phyloP scores from a whole-genome alignment of 2,888 invertebrate species.

The Dasypolia templi region DNA sequence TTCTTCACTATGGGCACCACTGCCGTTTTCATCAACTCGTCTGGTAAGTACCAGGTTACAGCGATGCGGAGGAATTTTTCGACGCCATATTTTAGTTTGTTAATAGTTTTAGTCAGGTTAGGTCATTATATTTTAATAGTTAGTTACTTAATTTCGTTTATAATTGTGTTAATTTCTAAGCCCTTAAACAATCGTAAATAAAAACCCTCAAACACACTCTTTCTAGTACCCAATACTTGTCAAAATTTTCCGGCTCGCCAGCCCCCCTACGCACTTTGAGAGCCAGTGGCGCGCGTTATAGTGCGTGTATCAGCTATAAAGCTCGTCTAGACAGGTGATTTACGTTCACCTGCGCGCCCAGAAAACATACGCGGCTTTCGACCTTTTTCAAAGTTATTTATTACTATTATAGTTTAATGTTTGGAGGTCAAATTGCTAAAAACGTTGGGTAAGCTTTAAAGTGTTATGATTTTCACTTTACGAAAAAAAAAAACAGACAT shows the following conservation, averaged over 20 bases:
- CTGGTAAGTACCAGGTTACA: no score
- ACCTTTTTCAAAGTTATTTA: constrained; percentile 46
- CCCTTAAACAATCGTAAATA: no score
- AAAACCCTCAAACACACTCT: constrained; percentile 3
- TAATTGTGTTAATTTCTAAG: no score
- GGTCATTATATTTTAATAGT: no score
- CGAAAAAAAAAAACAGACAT: not conserved
- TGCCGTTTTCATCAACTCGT: no score
- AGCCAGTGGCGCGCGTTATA: constrained; percentile 68
- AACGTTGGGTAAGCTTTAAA: not conserved
- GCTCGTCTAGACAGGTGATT: constrained; percentile 87
- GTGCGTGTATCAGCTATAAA: constrained; percentile 86
- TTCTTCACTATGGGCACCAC: no score
- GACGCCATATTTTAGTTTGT: no score
- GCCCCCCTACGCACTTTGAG: constrained; percentile 61
- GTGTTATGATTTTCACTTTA: not conserved
- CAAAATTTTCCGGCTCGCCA: constrained; percentile 1
- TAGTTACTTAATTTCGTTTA: no score
- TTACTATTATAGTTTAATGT: constrained; percentile 57
- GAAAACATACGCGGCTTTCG: constrained; percentile 59
- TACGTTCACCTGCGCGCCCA: constrained; percentile 81
- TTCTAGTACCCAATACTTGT: constrained; percentile 3
- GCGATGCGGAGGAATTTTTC: no score
- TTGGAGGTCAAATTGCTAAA: not conserved
- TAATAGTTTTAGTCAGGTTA: no score